These are phyloP conservation scores for Lepus europaeus DNA, from an alignment of 2,113 vertebrate species.

Conservation along the genomic window DNA sequence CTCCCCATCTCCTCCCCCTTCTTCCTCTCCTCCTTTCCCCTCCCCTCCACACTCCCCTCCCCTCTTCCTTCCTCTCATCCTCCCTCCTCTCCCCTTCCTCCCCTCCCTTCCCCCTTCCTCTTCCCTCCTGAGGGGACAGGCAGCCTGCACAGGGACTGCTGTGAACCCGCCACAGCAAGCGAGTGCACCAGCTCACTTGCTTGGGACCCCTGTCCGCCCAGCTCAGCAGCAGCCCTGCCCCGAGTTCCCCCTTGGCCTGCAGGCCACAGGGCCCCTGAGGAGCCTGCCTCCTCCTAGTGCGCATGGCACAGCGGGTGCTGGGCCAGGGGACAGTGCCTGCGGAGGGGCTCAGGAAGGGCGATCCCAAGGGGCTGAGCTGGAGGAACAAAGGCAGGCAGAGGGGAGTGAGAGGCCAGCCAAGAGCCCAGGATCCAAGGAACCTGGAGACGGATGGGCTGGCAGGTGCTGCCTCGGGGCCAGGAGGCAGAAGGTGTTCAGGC, in stretches of 20 bases:
- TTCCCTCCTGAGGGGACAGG: neutral
- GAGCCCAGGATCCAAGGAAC: neutral
- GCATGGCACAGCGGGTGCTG: neutral
- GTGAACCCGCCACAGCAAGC: neutral
- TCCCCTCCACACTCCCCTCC: neutral
- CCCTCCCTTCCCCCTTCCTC: neutral
- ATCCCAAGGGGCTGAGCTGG: neutral
- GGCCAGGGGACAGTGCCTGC: too few relatives aligned
- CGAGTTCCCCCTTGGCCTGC: neutral
- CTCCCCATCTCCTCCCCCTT: neutral
- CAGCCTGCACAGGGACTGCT: neutral
- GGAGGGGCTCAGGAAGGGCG: neutral
- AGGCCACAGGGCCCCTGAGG: neutral
- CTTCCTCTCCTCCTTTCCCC: neutral
- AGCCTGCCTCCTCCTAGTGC: neutral
- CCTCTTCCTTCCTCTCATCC: too few relatives aligned
- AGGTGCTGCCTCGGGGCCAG: neutral
- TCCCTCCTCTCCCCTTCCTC: too few relatives aligned
- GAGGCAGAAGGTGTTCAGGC: neutral
- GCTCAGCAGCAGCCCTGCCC: neutral
- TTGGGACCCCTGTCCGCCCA: neutral
- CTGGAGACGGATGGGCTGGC: accelerated
- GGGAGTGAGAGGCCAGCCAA: neutral
- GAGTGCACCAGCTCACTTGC: neutral
- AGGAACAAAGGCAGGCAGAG: neutral